phyloP scores from a whole-genome alignment of 2,113 vertebrate genomes.

The Coracopsis vasa region DNA sequence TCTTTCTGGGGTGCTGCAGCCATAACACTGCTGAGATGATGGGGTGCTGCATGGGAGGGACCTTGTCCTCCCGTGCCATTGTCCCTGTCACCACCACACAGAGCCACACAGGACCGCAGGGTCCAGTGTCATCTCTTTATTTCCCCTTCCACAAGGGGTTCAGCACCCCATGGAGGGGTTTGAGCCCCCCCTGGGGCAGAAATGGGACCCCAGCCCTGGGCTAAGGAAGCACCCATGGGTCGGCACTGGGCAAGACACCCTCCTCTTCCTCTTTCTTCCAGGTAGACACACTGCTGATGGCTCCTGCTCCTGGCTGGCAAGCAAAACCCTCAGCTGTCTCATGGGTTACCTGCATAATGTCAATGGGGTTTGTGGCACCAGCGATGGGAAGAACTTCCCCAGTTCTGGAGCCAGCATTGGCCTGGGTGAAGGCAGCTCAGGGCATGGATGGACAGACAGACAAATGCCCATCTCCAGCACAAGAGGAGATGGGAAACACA shows the following conservation, averaged over 20 bases:
- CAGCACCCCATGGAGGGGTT: background rate
- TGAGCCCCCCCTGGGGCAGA: rapidly evolving
- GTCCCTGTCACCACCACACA: background rate
- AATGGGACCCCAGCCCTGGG: rapidly evolving
- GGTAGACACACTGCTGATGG: background rate
- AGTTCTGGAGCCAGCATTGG: background rate
- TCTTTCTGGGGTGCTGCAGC: background rate
- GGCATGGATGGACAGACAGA: rapidly evolving
- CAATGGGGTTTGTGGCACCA: rapidly evolving
- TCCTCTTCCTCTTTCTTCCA: background rate
- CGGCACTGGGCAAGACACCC: background rate
- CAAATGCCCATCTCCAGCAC: background rate
- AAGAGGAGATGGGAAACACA: rapidly evolving
- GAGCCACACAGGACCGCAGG: rapidly evolving
- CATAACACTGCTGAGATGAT: background rate
- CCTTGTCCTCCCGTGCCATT: background rate
- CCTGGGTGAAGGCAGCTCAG: background rate
- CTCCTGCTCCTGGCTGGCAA: background rate
- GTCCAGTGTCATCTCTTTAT: background rate
- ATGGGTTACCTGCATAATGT: rapidly evolving
- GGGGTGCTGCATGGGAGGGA: background rate
- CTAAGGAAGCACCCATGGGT: too few relatives aligned
- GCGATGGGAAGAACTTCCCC: rapidly evolving
- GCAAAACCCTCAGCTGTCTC: background rate
- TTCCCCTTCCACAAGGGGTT: background rate